Percentiles rank a stretch among this genome's conserved stretches.
These are phyloP conservation scores for Sporophila hypoxantha DNA, from an alignment of 2,113 vertebrate genomes.

Conservation along the genomic window DNA sequence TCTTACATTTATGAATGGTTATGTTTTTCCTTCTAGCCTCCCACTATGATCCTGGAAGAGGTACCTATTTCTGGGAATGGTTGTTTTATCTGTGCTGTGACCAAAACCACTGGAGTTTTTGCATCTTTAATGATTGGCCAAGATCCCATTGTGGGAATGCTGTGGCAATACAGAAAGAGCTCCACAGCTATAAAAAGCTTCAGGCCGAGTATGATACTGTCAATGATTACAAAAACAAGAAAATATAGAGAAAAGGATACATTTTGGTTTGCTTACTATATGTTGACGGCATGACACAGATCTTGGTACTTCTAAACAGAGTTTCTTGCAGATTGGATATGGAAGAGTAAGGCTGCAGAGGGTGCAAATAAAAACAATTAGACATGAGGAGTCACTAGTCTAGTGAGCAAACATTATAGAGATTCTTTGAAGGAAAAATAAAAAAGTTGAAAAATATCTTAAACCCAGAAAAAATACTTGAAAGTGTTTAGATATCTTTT, in stretches of 20 bases:
- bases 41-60: background rate
- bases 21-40: background rate
- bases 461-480: background rate
- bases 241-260: background rate
- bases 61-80: background rate
- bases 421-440: background rate
- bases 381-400: background rate
- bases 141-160: background rate
- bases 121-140: background rate
- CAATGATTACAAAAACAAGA: background rate
- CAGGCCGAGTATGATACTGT: background rate
- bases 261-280: background rate
- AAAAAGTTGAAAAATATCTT: background rate
- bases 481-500: background rate
- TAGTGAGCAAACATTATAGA: background rate
- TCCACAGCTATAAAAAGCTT: background rate
- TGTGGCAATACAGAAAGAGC: background rate
- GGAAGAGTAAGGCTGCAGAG: background rate
- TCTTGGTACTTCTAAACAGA: background rate
- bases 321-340: background rate
- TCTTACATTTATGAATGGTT: background rate
- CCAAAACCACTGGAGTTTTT: background rate
- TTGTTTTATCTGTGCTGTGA: background rate
- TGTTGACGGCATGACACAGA: background rate
- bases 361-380: background rate